phyloP scores from a whole-genome alignment of 2,888 invertebrate genomes.

The Mechanitis messenoides region DNA sequence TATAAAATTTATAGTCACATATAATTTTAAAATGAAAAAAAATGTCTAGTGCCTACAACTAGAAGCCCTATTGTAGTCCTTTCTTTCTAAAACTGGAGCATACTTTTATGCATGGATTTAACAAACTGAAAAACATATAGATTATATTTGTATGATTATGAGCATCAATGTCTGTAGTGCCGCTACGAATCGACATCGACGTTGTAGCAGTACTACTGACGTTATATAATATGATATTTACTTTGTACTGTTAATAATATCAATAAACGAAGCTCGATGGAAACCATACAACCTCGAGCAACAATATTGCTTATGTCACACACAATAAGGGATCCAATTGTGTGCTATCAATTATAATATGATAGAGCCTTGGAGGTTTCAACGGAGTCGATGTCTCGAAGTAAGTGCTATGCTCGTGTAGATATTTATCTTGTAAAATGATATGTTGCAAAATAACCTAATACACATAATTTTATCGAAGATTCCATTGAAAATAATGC shows the following conservation, averaged over 20 bases:
- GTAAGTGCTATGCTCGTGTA: conserved; percentile 9
- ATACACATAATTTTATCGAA: not conserved
- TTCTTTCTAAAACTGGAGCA: too few relatives aligned
- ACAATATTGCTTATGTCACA: conserved; percentile 6
- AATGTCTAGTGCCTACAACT: too few relatives aligned
- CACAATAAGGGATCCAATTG: not conserved
- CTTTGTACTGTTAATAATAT: conserved; percentile 41
- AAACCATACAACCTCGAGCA: not conserved
- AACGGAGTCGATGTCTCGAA: conserved; percentile 15
- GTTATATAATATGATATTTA: conserved; percentile 32
- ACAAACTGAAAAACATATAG: too few relatives aligned
- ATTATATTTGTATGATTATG: too few relatives aligned
- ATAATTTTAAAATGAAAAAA: too few relatives aligned
- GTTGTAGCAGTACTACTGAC: conserved; percentile 5
- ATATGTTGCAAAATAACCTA: conserved; percentile 1
- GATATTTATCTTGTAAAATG: conserved; percentile 3
- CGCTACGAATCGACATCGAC: too few relatives aligned
- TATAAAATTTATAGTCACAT: too few relatives aligned
- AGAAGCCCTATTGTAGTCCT: too few relatives aligned
- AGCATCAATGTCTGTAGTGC: too few relatives aligned
- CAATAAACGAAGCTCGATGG: conserved; percentile 43
- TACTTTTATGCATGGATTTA: too few relatives aligned
- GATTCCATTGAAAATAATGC: too few relatives aligned
- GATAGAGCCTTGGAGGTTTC: conserved; percentile 3
- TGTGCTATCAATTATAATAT: not conserved